Evolutionary conservation across 2,888 invertebrate species (phyloP).

Genomic region (Heliconius ethilla): DNA sequence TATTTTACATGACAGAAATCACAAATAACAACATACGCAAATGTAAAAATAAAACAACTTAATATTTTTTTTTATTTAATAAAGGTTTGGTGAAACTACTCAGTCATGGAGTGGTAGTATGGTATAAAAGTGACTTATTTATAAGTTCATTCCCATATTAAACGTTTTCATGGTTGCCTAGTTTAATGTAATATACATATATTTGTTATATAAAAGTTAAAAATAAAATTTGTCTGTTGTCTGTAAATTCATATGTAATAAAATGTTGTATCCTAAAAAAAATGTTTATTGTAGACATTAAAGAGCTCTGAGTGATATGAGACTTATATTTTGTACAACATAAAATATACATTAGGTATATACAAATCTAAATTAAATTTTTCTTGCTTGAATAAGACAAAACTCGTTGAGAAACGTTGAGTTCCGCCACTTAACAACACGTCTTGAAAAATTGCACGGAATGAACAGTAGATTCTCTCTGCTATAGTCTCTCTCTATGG

Average conservation of each 20-base stretch:
- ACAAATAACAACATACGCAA: background rate
- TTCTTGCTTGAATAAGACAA: too few relatives aligned
- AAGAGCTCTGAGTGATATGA: background rate
- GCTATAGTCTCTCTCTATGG: too few relatives aligned
- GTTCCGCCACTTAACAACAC: too few relatives aligned
- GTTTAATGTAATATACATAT: background rate
- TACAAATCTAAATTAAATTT: too few relatives aligned
- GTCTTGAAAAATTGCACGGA: too few relatives aligned
- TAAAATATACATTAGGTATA: background rate
- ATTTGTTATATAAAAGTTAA: background rate
- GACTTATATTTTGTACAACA: background rate
- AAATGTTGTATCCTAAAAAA: background rate
- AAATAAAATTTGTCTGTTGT: background rate
- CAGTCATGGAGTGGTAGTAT: background rate
- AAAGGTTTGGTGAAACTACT: background rate
- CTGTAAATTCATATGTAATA: background rate
- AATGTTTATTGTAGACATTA: background rate
- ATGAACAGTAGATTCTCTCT: too few relatives aligned
- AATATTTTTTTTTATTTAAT: background rate
- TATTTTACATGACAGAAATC: background rate
- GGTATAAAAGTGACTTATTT: background rate
- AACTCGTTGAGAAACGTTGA: too few relatives aligned
- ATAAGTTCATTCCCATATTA: background rate
- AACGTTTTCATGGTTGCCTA: background rate
- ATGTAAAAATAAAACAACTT: background rate